Conservation (phyloP, 2,797 vertebrate genomes). For the Falco berigora region DNA sequence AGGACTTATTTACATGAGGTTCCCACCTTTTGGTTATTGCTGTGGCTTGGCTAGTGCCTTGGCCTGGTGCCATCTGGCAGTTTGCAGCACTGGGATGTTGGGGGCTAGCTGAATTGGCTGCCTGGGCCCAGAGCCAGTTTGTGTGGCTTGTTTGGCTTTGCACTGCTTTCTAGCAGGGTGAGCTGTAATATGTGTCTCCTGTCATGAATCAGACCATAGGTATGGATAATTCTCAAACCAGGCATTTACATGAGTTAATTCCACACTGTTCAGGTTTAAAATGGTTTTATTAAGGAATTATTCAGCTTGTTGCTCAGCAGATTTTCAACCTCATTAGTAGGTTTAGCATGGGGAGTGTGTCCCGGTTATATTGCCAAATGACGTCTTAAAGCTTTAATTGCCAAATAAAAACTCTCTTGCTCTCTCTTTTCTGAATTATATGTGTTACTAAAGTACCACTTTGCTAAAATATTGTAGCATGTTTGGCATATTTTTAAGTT, state of each 20-base stretch:
- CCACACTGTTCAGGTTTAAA: not conserved
- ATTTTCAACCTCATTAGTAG: not conserved
- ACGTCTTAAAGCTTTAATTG: not conserved
- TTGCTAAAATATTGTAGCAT: not conserved
- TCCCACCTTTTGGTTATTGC: conserved; percentile 25
- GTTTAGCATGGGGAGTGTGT: not conserved
- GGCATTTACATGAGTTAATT: not conserved
- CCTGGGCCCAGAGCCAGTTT: conserved; percentile 27
- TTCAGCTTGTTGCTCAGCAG: conserved; percentile 30
- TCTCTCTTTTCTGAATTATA: not conserved
- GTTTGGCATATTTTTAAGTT: not conserved
- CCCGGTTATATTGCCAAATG: not conserved
- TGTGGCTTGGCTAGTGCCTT: not conserved
- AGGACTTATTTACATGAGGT: not conserved
- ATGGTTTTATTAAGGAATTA: conserved; percentile 12
- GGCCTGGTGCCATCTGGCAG: not conserved
- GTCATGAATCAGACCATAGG: not conserved
- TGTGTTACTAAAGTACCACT: not conserved
- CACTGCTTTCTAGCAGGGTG: not conserved
- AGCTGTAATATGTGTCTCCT: conserved; percentile 4
- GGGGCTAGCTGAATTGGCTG: conserved; percentile 20
- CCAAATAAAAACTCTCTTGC: not conserved
- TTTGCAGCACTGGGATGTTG: not conserved
- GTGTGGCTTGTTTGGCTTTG: conserved; percentile 25
- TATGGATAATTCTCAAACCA: conserved; percentile 20